phyloP scores from a whole-genome alignment of 2,113 vertebrate species.

The Callaeas wilsoni region DNA sequence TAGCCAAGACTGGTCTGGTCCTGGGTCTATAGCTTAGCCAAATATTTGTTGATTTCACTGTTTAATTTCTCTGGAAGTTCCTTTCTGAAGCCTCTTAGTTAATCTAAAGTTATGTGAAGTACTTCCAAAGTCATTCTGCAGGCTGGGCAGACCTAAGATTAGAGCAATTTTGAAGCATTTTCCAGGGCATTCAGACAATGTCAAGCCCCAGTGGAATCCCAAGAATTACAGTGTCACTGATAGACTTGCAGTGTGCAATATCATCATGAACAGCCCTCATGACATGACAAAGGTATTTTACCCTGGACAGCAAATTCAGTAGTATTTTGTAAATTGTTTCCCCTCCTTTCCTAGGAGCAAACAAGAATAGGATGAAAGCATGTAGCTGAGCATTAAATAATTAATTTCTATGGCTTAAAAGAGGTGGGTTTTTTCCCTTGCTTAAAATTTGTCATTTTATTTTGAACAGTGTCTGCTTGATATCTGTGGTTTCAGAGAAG shows the following conservation, averaged over 20 bases:
- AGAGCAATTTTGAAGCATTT: background rate
- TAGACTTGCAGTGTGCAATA: background rate
- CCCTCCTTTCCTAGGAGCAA: background rate
- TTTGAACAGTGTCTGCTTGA: background rate
- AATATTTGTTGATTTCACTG: background rate
- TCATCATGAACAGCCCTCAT: background rate
- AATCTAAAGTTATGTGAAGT: background rate
- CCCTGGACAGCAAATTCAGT: background rate
- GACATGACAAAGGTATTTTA: background rate
- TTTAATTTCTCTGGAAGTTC: background rate
- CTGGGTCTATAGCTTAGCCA: background rate
- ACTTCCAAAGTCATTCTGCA: background rate
- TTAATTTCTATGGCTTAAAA: background rate
- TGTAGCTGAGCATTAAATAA: background rate
- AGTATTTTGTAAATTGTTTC: background rate
- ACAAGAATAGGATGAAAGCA: background rate
- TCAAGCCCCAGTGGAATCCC: background rate
- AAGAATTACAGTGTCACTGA: background rate
- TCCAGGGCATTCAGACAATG: background rate
- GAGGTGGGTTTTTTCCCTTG: fast-evolving
- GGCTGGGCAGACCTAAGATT: background rate
- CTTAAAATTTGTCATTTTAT: background rate
- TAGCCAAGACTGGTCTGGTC: background rate
- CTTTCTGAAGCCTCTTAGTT: background rate
- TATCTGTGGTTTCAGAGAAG: background rate